Conservation (phyloP, 2,888 invertebrate genomes). For the Rosalia funebris region DNA sequence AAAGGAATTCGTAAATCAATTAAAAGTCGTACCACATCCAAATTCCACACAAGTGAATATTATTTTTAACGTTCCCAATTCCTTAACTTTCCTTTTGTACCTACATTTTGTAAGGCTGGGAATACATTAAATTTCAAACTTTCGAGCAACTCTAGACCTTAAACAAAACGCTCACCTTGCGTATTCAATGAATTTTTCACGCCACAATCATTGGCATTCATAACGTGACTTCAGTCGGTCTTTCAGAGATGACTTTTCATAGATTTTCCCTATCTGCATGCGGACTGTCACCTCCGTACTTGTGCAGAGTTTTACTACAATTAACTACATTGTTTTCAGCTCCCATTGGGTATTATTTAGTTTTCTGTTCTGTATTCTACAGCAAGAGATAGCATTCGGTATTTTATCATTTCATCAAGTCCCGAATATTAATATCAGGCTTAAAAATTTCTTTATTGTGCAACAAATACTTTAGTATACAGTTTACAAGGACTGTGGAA, state of each 20-base stretch:
- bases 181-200: conserved; percentile 10
- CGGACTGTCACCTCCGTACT: conserved; percentile 19
- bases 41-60: no score
- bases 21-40: no score
- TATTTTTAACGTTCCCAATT: no score
- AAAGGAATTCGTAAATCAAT: no score
- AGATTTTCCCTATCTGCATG: conserved; percentile 31
- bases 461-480: no score
- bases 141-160: neutral
- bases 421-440: no score
- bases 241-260: conserved; percentile 29
- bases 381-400: no score
- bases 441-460: no score
- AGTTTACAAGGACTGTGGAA: no score
- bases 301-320: conserved; percentile 28
- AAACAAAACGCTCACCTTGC: conserved; percentile 7
- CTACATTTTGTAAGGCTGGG: no score
- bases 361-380: neutral
- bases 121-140: conserved; percentile 4
- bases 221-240: conserved; percentile 21
- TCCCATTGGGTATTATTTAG: conserved; percentile 1
- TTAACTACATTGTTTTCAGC: conserved; percentile 23
- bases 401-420: no score
- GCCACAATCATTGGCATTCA: conserved; percentile 12
- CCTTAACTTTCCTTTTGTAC: no score